These are phyloP conservation scores for Batillaria attramentaria DNA, from an alignment of 1,140 invertebrate genomes.

Conservation along the genomic window DNA sequence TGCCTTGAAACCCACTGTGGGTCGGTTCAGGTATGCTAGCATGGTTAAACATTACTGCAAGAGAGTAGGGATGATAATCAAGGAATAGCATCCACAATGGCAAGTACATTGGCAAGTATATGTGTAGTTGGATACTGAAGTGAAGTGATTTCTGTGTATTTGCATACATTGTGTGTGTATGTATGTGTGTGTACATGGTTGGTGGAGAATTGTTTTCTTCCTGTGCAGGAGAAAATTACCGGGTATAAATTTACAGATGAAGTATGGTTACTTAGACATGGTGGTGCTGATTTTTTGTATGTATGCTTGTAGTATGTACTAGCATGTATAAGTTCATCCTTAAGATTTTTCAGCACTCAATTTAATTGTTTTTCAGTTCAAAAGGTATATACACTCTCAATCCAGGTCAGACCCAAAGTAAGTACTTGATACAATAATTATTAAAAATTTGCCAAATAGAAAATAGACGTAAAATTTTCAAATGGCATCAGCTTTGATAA, in stretches of 20 bases:
- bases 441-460: too few relatives aligned
- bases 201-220: too few relatives aligned
- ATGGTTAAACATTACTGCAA: background rate
- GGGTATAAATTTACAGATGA: too few relatives aligned
- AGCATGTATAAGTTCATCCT: background rate
- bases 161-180: background rate
- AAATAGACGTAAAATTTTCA: too few relatives aligned
- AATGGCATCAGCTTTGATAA: too few relatives aligned
- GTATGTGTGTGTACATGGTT: background rate
- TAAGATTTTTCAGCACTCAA: background rate
- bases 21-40: constrained; percentile 67
- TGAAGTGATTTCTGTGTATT: background rate
- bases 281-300: background rate
- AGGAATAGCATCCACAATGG: too few relatives aligned
- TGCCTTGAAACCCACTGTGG: constrained; percentile 68
- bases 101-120: too few relatives aligned
- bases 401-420: too few relatives aligned
- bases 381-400: too few relatives aligned
- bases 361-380: background rate
- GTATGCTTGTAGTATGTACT: background rate
- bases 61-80: background rate
- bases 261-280: background rate
- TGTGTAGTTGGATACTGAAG: too few relatives aligned
- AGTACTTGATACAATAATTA: too few relatives aligned
- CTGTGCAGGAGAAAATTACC: too few relatives aligned